These are phyloP conservation scores for Palythoa grandiflora DNA, from an alignment of 92 coral and sea anemone species.

Conservation along the genomic window DNA sequence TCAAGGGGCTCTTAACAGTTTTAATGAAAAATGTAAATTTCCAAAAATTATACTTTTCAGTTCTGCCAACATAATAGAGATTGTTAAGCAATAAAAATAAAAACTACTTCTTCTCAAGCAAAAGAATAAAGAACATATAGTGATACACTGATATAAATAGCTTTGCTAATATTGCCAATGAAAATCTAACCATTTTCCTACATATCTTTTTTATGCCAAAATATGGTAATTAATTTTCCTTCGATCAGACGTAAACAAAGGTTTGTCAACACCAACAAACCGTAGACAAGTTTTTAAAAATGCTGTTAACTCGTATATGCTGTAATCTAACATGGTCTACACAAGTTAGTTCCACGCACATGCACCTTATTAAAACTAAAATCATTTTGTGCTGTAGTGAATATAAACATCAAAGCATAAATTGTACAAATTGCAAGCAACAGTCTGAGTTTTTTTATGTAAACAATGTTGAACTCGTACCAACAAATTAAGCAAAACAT, in stretches of 20 bases:
- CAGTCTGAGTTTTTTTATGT: not conserved
- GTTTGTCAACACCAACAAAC: not conserved
- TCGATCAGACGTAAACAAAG: conserved; percentile 35
- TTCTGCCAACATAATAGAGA: not conserved
- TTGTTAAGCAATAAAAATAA: not conserved
- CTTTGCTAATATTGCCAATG: not conserved
- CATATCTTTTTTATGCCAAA: not conserved
- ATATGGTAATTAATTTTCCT: not conserved
- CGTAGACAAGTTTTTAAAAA: not conserved
- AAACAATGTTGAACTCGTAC: not conserved
- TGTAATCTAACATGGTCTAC: not conserved
- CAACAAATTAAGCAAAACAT: not conserved
- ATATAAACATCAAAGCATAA: not conserved
- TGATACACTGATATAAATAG: too few species aligned
- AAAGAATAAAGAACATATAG: not conserved
- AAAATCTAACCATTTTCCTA: not conserved
- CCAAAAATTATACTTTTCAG: not conserved
- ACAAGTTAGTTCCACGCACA: not conserved
- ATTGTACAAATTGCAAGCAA: not conserved
- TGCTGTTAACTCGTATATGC: not conserved
- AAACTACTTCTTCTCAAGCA: not conserved
- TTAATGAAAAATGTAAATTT: conserved; percentile 32
- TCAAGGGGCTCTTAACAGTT: not conserved
- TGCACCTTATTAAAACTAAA: not conserved
- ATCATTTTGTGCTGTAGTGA: not conserved